Evolutionary conservation across 2,888 invertebrate genomes (phyloP), one percentile per base, ranked within the genome.

Genomic region (Crioceris asparagi): DNA sequence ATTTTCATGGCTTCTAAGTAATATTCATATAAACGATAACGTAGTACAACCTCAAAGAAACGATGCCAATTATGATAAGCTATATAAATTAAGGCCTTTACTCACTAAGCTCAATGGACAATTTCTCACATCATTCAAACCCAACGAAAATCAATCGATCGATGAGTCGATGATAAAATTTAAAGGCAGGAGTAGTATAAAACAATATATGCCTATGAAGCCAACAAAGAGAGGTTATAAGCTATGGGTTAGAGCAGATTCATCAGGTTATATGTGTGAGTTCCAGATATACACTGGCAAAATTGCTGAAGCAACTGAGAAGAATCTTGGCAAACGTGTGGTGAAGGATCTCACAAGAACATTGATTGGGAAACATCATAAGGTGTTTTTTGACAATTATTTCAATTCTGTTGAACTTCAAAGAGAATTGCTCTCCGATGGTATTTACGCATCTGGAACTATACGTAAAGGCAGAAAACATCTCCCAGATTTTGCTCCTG

Each of bases 171-270:
- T 50, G 46, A 44, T 50, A 6, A 36, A 33, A 30, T 50, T 50
- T 38, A 50, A 48, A 32, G 46, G 46, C 7, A 17, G 43, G 16
- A 33, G 36, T 32, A 17, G 23, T 8, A 32, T 54, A 19, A 50
- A 49, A 39, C 54, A 56, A 42, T 57, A 53, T 46, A 49, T 55
- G 36, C 53, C 54, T 16, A 49, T 46, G 36, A 55, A 57, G 43
- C 53, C 53, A 14, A 51, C 51, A 38, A 56, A 54, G 49, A 44
- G 56, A 26, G 55, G 56, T 4, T 56, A 53, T 43, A 56, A 55
- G 41, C 43, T 50, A 7, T 49, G 48, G 50, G 37, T 43, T 17
- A 17, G 43, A 18, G 43, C 43, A 12, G 43, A 47, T 30, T 16
- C 38, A 30, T 32, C 18, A 12, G 49, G 49, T 5, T 51, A 43